Evolutionary conservation across 2,113 vertebrate species (phyloP).

Genomic region (Psilopogon haemacephalus): DNA sequence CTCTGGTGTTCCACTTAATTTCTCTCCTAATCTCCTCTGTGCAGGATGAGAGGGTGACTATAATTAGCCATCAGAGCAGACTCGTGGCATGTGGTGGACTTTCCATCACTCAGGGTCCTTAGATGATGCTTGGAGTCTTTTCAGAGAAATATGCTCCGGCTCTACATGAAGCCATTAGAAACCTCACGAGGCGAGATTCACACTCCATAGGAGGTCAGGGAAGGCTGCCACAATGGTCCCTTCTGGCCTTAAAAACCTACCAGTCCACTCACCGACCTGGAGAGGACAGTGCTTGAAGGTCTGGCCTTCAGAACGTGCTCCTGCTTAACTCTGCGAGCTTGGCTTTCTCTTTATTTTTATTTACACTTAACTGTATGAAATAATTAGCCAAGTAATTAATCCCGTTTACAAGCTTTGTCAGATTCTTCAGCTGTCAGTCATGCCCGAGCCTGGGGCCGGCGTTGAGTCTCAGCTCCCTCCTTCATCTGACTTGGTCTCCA

Average conservation of each 20-base stretch:
- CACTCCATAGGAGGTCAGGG: background rate
- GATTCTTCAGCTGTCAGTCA: conserved; percentile 84
- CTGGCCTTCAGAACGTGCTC: background rate
- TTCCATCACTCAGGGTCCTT: conserved; percentile 33
- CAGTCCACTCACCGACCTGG: accelerated
- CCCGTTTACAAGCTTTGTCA: conserved; percentile 84
- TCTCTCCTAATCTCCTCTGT: background rate
- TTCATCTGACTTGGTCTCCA: conserved; percentile 81
- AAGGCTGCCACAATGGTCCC: conserved; percentile 20
- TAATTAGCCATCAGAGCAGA: conserved; percentile 25
- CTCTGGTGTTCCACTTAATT: background rate
- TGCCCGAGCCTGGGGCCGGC: conserved; percentile 67
- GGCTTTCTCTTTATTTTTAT: conserved; percentile 49
- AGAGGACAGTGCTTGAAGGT: background rate
- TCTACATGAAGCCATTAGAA: background rate
- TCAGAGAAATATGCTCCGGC: background rate
- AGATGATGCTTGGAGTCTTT: background rate
- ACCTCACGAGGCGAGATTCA: background rate
- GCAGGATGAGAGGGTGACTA: background rate
- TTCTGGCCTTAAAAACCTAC: conserved; percentile 6
- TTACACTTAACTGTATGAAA: conserved; percentile 78
- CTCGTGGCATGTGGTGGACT: conserved; percentile 30
- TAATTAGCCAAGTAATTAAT: conserved; percentile 85
- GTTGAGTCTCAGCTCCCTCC: conserved; percentile 59
- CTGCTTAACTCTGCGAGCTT: background rate